Evolutionary conservation across 1,140 invertebrate genomes (phyloP).

Genomic region (Zophobas morio): DNA sequence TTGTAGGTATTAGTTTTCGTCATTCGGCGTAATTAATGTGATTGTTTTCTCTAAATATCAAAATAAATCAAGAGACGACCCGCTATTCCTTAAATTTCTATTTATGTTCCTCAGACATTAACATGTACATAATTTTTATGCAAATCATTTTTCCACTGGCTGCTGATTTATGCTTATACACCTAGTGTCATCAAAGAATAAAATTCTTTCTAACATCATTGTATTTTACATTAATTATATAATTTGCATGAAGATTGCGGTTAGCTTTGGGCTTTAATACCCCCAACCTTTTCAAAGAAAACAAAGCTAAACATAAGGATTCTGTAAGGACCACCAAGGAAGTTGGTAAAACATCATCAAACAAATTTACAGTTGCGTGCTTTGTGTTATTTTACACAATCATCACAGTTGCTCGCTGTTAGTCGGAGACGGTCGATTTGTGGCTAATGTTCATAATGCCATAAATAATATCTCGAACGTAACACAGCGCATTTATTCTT

Average conservation of each 20-base stretch:
- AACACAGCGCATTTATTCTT: too few relatives aligned
- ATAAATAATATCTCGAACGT: too few relatives aligned
- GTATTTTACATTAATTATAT: conserved; percentile 40
- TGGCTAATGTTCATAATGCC: too few relatives aligned
- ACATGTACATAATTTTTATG: conserved; percentile 29
- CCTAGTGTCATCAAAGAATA: conserved; percentile 22
- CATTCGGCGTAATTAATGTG: conserved; percentile 5
- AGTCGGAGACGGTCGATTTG: too few relatives aligned
- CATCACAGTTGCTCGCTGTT: neutral
- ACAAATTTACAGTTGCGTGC: conserved; percentile 3
- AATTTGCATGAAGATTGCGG: conserved; percentile 6
- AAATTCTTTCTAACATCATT: conserved; percentile 22
- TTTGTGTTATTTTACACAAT: neutral
- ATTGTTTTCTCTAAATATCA: conserved; percentile 7
- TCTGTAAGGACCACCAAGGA: conserved; percentile 34
- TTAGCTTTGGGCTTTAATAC: neutral
- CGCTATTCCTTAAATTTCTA: conserved; percentile 13
- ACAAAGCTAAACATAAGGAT: conserved; percentile 10
- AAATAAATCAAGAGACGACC: conserved; percentile 24
- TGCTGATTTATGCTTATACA: conserved; percentile 20
- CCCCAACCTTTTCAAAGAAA: conserved; percentile 9
- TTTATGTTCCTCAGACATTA: conserved; percentile 16
- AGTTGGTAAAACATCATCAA: conserved; percentile 38
- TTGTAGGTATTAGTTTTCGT: neutral
- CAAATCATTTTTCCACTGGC: conserved; percentile 12